Evolutionary conservation across 2,888 invertebrate genomes (phyloP), one percentile per base, ranked within the genome.

Genomic region (Diadegma fenestrale): DNA sequence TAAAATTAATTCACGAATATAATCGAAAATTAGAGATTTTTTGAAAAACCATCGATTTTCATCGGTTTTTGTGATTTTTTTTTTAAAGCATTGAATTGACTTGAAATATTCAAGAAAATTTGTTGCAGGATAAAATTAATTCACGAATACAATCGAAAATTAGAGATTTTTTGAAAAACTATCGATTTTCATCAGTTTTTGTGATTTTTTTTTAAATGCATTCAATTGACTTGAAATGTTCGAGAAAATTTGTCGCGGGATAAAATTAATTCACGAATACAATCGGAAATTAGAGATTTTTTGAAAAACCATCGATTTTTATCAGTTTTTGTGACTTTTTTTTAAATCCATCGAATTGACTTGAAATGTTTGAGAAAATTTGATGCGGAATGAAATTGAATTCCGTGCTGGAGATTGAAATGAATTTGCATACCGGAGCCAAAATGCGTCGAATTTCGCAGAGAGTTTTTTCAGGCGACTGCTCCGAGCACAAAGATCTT

Each of bases 381-480:
- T 51, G 51, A 19, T 8, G 6, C n/a, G 5, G 33, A 51, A 19
- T 2, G 22, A 22, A 54, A 54, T 10, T 10, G n/a, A n/a, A n/a
- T n/a, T n/a, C n/a, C 37, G n/a, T 14, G 8, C 30, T n/a, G n/a
- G 8, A 12, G 33, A n/a, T 37, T 4, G 61, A 48, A 37, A 22
- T 51, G 26, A 43, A 72, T 61, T 33, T 37, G 19, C 80, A 88
- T 91, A 93, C 93, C 90, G 91, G 91, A 45, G 90, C 88, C 12
- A 93, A 86, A 1, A 93, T 90, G 45, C 93, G 88, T 41, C 80
- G 90, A 84, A 93, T 93, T 87, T 93, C 92, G 4, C 76, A 58
- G 43, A 93, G 88, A 0, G 93, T 91, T 5, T 89, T 87, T 0
- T 45, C 37, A 17, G 90, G 66, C 10, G 93, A 93, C 41, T 85